Evolutionary conservation across 2,113 vertebrate species (phyloP).

Genomic region (Eidolon helvum): DNA sequence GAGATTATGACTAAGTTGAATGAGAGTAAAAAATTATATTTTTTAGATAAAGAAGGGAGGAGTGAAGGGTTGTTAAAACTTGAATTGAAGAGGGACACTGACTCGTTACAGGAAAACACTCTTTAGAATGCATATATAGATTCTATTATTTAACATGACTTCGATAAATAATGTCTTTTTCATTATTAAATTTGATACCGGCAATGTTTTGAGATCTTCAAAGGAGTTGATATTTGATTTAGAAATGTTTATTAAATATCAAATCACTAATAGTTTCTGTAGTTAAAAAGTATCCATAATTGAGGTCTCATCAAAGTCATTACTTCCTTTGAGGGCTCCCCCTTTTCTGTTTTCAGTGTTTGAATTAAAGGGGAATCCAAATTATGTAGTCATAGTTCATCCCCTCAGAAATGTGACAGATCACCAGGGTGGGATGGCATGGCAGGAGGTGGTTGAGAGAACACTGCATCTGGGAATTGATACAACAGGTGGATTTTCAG

Average conservation of each 20-base stretch:
- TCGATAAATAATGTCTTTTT: background rate
- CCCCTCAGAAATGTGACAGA: background rate
- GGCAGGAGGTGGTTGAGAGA: background rate
- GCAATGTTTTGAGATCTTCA: constrained; percentile 14
- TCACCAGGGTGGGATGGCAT: background rate
- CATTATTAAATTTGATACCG: constrained; percentile 24
- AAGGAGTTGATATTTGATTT: background rate
- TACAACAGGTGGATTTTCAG: background rate
- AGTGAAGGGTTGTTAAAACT: background rate
- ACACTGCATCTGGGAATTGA: background rate
- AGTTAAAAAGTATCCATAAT: background rate
- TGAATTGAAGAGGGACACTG: background rate
- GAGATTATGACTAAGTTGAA: background rate
- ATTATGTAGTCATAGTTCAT: background rate
- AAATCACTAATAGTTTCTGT: background rate
- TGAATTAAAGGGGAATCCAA: constrained; percentile 13
- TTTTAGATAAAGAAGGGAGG: background rate
- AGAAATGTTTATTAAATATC: background rate
- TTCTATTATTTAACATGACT: background rate
- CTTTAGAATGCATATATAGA: background rate
- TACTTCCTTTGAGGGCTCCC: constrained; percentile 32
- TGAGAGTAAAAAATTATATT: background rate
- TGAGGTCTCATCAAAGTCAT: constrained; percentile 2
- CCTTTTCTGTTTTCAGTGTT: background rate
- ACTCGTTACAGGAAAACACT: background rate